phyloP scores from a whole-genome alignment of 1,140 invertebrate species.

The Ridgeia piscesae region DNA sequence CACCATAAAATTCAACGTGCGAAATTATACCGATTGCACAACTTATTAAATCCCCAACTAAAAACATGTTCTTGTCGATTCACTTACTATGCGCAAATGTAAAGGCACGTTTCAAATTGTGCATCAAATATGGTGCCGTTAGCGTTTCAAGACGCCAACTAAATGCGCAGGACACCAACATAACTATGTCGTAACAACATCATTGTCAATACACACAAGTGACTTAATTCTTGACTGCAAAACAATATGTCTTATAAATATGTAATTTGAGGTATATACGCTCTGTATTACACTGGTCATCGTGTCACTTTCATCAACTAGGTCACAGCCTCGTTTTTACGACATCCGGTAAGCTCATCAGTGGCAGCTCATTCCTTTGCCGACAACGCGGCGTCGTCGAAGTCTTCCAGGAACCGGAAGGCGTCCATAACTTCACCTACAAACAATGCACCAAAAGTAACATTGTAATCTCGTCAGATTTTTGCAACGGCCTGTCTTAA shows the following conservation, averaged over 20 bases:
- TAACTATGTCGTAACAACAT: neutral
- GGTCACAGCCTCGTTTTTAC: neutral
- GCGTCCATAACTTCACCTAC: neutral
- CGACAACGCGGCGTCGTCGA: neutral
- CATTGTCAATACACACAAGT: neutral
- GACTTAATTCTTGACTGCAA: neutral
- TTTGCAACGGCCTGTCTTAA: neutral
- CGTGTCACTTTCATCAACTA: neutral
- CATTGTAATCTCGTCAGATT: neutral
- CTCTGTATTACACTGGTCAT: neutral
- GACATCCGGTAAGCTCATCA: neutral
- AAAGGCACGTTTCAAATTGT: neutral
- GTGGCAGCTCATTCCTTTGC: neutral
- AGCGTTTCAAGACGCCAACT: neutral
- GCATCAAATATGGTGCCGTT: neutral
- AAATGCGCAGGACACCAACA: neutral
- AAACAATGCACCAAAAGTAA: neutral
- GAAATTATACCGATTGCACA: neutral
- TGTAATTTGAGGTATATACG: conserved; percentile 1
- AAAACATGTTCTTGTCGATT: neutral
- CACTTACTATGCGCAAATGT: neutral
- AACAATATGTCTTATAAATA: neutral
- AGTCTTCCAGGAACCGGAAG: neutral
- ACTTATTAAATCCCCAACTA: neutral
- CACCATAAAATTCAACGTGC: neutral